A percentile compares a stretch with the other conserved stretches of the same genome.
Conservation (phyloP, 2,113 vertebrate genomes). For the Mustela nigripes region DNA sequence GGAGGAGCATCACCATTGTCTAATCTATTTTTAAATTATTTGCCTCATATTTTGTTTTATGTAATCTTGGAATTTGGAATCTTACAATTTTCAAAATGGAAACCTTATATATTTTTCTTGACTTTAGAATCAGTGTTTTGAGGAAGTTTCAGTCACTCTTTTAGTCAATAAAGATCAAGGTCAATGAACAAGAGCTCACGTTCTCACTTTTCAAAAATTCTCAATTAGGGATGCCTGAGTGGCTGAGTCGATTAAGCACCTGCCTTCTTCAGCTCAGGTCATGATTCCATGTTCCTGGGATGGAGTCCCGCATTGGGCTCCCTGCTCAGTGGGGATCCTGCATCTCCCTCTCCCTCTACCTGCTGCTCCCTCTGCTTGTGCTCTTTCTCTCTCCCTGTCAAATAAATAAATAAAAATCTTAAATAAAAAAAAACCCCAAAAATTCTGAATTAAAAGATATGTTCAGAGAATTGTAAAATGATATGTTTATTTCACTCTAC, state of each 20-base stretch:
- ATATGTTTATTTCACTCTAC: not conserved
- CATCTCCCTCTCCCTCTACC: too few relatives aligned
- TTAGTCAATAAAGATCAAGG: conserved; percentile 28
- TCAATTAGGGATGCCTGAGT: not conserved
- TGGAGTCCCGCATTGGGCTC: too few relatives aligned
- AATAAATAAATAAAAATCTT: too few relatives aligned
- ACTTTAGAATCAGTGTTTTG: conserved; percentile 21
- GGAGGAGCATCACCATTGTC: not conserved
- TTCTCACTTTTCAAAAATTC: conserved; percentile 39
- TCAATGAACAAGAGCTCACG: not conserved
- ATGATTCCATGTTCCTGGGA: too few relatives aligned
- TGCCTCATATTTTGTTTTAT: not conserved
- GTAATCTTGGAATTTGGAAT: conserved; percentile 12
- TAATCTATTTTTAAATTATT: not conserved
- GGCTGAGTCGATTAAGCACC: too few relatives aligned
- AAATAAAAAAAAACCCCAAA: not conserved
- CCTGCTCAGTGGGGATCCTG: too few relatives aligned
- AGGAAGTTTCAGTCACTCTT: conserved; percentile 28
- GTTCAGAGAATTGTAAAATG: not conserved
- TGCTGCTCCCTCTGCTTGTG: too few relatives aligned
- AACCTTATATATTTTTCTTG: conserved; percentile 14
- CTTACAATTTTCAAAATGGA: conserved; percentile 19
- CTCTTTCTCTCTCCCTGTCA: too few relatives aligned
- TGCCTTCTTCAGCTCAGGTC: too few relatives aligned
- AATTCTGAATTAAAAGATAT: conserved; percentile 10